Conservation (phyloP, 2,888 invertebrate species). For the Caenorhabditis sulstoni region DNA sequence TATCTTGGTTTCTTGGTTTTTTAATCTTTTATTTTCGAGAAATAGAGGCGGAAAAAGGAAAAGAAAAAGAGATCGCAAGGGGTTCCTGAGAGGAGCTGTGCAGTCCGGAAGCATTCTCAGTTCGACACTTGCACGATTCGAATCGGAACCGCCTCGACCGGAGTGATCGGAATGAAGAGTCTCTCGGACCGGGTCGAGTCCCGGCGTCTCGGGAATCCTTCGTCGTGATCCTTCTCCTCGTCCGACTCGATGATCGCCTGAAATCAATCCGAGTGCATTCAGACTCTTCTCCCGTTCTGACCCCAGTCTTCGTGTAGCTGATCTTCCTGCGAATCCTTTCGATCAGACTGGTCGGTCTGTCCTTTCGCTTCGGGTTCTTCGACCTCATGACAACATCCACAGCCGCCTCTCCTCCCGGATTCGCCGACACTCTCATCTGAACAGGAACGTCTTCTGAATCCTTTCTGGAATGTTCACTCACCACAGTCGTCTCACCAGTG, state of each 20-base stretch:
- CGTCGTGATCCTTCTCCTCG: slow-evolving; percentile 52
- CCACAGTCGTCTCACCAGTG: slow-evolving; percentile 9
- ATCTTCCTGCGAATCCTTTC: slow-evolving; percentile 57
- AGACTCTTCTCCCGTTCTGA: slow-evolving; percentile 3
- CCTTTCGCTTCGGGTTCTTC: slow-evolving; percentile 43
- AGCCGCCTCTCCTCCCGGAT: slow-evolving; percentile 21
- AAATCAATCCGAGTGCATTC: not conserved
- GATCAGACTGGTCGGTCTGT: slow-evolving; percentile 57
- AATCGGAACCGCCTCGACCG: slow-evolving; percentile 51
- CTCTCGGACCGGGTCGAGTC: slow-evolving; percentile 56
- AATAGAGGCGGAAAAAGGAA: slow-evolving; percentile 12
- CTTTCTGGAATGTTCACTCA: not conserved
- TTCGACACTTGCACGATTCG: slow-evolving; percentile 55
- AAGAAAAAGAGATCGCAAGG: slow-evolving; percentile 17
- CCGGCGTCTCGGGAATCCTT: slow-evolving; percentile 36
- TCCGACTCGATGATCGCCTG: slow-evolving; percentile 58
- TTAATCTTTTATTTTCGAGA: slow-evolving; percentile 11
- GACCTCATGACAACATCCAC: slow-evolving; percentile 40
- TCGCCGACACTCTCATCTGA: slow-evolving; percentile 41
- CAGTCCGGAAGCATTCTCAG: not conserved
- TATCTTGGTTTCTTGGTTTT: not conserved
- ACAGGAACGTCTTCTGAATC: not conserved
- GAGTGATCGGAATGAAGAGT: slow-evolving; percentile 56
- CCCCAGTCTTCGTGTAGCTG: slow-evolving; percentile 57
- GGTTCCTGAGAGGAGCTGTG: slow-evolving; percentile 36